phyloP scores from a whole-genome alignment of 2,797 vertebrate genomes.

The Neostethus bicornis region DNA sequence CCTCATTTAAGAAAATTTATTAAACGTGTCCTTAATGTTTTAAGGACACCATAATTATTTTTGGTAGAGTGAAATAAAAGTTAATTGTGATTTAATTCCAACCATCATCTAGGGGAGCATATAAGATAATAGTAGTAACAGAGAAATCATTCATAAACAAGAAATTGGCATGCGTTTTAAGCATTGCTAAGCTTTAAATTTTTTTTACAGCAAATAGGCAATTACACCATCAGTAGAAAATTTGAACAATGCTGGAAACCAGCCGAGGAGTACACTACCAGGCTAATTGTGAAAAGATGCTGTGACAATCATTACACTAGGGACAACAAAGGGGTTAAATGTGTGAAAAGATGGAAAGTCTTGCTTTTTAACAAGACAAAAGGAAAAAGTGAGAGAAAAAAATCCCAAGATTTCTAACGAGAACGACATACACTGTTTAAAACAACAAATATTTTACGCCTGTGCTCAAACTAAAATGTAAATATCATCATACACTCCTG shows the following conservation, averaged over 20 bases:
- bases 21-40: too few relatives aligned
- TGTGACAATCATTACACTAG: constrained; percentile 8
- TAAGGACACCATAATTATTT: too few relatives aligned
- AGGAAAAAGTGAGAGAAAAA: neutral
- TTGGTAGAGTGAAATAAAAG: neutral
- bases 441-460: neutral
- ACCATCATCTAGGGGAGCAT: too few relatives aligned
- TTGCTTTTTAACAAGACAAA: neutral
- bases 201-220: neutral
- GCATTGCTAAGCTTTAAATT: neutral
- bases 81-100: too few relatives aligned
- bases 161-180: neutral
- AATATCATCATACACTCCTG: too few relatives aligned
- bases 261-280: constrained; percentile 12
- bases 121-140: too few relatives aligned
- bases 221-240: neutral
- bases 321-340: constrained; percentile 17
- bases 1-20: too few relatives aligned
- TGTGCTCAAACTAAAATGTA: neutral
- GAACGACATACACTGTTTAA: neutral
- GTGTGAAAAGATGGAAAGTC: neutral
- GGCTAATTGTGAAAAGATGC: neutral
- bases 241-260: constrained; percentile 23
- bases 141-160: too few relatives aligned
- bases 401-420: neutral